Conservation (phyloP, 2,888 invertebrate genomes). For the Folsomia candida region DNA sequence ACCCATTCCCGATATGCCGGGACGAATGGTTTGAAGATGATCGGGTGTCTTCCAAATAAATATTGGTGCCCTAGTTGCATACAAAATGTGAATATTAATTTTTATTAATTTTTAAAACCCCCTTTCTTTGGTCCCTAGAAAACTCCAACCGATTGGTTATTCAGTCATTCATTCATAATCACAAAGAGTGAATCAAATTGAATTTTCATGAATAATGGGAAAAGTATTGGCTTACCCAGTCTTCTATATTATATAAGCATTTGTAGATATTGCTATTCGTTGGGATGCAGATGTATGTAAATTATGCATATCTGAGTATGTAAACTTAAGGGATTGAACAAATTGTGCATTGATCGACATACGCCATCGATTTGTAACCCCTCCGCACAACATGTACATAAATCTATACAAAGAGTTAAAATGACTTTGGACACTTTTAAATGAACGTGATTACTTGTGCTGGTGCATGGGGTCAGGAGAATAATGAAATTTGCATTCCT, state of each 20-base stretch:
- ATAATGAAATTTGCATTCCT: background rate
- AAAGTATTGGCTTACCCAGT: conserved; percentile 1
- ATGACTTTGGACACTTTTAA: background rate
- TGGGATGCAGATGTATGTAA: conserved; percentile 1
- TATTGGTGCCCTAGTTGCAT: background rate
- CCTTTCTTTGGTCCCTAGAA: background rate
- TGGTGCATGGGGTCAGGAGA: background rate
- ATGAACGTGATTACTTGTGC: background rate
- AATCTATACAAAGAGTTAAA: background rate
- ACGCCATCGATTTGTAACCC: background rate
- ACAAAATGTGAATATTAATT: background rate
- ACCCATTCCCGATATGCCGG: background rate
- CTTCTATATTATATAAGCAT: background rate
- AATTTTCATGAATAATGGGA: conserved; percentile 2
- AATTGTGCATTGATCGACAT: background rate
- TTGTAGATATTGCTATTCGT: background rate
- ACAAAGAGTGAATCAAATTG: conserved; percentile 1
- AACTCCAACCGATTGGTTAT: background rate
- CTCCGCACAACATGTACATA: background rate
- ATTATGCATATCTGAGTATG: background rate
- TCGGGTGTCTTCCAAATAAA: conserved; percentile 2
- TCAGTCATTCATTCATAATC: background rate
- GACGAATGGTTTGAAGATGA: conserved; percentile 2
- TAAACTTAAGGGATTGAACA: background rate
- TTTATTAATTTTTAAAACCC: background rate